These are phyloP conservation scores for Ditylenchus weischeri DNA, from an alignment of 2,888 invertebrate species.

Conservation along the genomic window DNA sequence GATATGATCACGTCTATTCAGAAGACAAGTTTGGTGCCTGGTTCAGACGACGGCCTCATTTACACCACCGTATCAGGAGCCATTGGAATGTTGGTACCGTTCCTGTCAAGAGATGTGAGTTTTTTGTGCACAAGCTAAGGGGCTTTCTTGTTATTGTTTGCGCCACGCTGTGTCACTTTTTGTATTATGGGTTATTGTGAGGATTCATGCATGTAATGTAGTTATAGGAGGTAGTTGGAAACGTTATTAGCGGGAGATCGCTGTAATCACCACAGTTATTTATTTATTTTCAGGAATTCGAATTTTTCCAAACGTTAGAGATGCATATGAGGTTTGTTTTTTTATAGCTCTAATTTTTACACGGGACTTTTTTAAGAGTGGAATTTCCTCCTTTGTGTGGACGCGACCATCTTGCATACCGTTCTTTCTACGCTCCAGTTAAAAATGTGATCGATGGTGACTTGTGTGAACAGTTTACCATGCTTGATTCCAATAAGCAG, in stretches of 20 bases:
- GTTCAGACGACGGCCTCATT: slow-evolving; percentile 90
- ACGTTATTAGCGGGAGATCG: too few relatives aligned
- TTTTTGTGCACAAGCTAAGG: background rate
- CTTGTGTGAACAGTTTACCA: slow-evolving; percentile 96
- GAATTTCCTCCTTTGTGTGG: slow-evolving; percentile 94
- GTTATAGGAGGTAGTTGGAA: too few relatives aligned
- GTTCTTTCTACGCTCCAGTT: slow-evolving; percentile 94
- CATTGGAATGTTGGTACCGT: slow-evolving; percentile 86
- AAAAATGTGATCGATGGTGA: slow-evolving; percentile 99
- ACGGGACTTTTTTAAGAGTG: slow-evolving; percentile 64
- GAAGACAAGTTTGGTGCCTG: slow-evolving; percentile 91
- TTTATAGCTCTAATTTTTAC: too few relatives aligned
- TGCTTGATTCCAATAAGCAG: slow-evolving; percentile 87
- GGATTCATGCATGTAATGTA: too few relatives aligned
- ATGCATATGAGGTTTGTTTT: slow-evolving; percentile 79
- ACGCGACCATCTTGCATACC: slow-evolving; percentile 89
- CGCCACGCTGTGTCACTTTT: too few relatives aligned
- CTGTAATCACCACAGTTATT: background rate
- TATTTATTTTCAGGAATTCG: slow-evolving; percentile 75
- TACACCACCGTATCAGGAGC: slow-evolving; percentile 91
- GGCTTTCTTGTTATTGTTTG: too few relatives aligned
- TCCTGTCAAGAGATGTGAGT: slow-evolving; percentile 75
- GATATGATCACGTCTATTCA: slow-evolving; percentile 86
- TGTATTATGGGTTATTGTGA: too few relatives aligned
- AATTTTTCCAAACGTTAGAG: slow-evolving; percentile 97